Conservation (phyloP, 2,113 vertebrate genomes). For the Dasypus novemcinctus region DNA sequence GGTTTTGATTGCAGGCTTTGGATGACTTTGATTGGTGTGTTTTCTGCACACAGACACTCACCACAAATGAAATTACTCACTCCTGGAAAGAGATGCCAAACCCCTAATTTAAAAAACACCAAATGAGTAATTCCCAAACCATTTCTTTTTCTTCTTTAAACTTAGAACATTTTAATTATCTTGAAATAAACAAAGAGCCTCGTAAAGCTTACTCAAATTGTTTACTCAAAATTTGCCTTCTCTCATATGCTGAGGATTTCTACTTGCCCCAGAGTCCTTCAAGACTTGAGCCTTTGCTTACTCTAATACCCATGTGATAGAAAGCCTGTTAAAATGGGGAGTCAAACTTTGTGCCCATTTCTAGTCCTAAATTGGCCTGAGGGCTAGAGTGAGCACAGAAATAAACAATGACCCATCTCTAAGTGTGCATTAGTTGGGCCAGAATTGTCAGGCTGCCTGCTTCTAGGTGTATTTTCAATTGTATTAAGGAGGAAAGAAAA, state of each 20-base stretch:
- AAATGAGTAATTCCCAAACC: constrained; percentile 57
- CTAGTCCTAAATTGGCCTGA: neutral
- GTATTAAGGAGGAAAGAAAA: constrained; percentile 53
- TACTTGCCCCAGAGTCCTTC: constrained; percentile 23
- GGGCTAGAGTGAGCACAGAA: neutral
- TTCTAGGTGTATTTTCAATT: neutral
- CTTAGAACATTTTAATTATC: constrained; percentile 60
- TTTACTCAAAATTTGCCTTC: constrained; percentile 35
- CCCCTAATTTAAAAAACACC: constrained; percentile 43
- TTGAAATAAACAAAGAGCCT: constrained; percentile 58
- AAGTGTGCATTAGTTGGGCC: neutral
- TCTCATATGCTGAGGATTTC: neutral
- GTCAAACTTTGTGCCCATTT: constrained; percentile 48
- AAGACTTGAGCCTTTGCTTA: constrained; percentile 52
- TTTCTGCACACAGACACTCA: constrained; percentile 49
- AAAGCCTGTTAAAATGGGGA: constrained; percentile 40
- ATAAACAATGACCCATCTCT: constrained; percentile 35
- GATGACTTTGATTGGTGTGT: constrained; percentile 22
- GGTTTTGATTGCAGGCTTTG: neutral
- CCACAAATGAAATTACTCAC: constrained; percentile 68
- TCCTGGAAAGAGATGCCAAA: constrained; percentile 48
- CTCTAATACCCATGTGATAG: neutral
- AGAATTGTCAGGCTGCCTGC: constrained; percentile 33
- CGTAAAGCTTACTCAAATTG: constrained; percentile 28
- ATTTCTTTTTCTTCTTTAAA: constrained; percentile 39